Evolutionary conservation across 2,888 invertebrate genomes (phyloP).

Genomic region (Leucophora obtusa): DNA sequence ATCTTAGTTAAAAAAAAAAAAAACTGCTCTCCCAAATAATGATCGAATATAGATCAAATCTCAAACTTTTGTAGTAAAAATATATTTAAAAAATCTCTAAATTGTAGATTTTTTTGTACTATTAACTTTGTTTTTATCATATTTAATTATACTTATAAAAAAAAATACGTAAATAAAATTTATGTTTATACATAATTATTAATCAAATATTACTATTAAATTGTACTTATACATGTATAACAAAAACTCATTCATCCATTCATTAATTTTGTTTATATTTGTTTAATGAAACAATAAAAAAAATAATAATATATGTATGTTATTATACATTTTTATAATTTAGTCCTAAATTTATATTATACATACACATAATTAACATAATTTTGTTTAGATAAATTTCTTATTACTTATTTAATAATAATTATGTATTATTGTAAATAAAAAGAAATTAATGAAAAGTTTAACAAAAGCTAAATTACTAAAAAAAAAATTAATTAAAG

Average conservation of each 20-base stretch:
- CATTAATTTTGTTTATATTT: not conserved
- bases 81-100: not conserved
- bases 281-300: not conserved
- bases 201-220: not conserved
- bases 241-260: not conserved
- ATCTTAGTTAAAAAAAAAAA: not conserved
- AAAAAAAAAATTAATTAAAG: no score
- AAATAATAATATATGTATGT: not conserved
- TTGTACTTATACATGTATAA: not conserved
- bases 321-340: not conserved
- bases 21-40: not conserved
- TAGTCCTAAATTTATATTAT: not conserved
- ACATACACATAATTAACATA: not conserved
- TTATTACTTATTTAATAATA: not conserved
- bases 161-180: not conserved
- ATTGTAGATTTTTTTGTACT: not conserved
- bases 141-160: not conserved
- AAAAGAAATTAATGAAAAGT: no score
- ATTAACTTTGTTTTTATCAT: no score
- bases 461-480: no score
- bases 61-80: not conserved
- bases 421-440: no score
- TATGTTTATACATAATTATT: not conserved
- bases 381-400: conserved; percentile 17
- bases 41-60: not conserved